Base-by-base conservation (phyloP, 2,797 vertebrate species). In the Sciurus carolinensis region DNA sequence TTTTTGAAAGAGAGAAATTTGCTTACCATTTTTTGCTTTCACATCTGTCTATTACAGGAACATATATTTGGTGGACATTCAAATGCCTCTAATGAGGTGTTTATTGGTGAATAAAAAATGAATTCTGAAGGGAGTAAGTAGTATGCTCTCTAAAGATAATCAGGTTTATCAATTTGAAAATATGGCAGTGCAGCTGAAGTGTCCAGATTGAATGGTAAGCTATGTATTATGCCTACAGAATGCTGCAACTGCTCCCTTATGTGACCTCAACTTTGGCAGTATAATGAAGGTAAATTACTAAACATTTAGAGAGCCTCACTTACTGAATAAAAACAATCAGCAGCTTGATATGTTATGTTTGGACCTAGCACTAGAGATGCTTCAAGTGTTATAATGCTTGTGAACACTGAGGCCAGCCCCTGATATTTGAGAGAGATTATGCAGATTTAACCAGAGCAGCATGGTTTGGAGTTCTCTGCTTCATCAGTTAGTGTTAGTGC, bases 81-180 rank as follows among this genome's bases (percentile, higher is more conserved):
- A 91, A 20, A 81, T 87, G 24, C 64, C 66, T 89, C 54, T 85
- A 10, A 87, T 87, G 69, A 96, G 24, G 50, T 95, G 47, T 92
- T 96, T 94, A 94, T 86, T 92, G 82, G 39, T 96, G 62, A 95
- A 81, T 96, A 82, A 96, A 95, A 94, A 92, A 52, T 92, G 30
- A 82, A 88, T 96, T 95, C 71, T 84, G 69, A 95, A 80, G 71
- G 75, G 47, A 88, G 2, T 42, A 87, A 96, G 18, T 92, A 10
- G 75, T 95, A 79, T 92, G 50, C 20, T 95, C n/a, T 91, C 39
- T 93, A 93, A 96, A 83, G 7, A 96, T 86, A 91, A 95, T 97
- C 67, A 83, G n/a, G 92, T 84, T 92, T 97, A 87, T 92, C 86
- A 92, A 59, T 93, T 97, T 64, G 33, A 69, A 96, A 95, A 80